phyloP scores from a whole-genome alignment of 2,797 vertebrate genomes.

The Nothura maculosa region DNA sequence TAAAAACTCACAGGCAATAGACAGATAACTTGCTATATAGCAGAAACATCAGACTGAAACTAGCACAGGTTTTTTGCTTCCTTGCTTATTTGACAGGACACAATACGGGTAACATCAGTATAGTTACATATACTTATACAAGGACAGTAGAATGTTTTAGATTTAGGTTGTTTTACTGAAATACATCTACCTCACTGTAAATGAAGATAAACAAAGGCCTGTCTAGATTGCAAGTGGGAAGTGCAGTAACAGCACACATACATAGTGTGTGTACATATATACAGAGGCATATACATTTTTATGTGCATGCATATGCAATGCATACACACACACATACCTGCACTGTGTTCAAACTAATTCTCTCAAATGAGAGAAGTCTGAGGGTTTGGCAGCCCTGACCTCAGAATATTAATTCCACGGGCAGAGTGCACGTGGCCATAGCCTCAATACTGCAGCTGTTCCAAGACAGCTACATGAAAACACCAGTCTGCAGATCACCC shows the following conservation, averaged over 20 bases:
- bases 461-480: background rate
- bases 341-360: background rate
- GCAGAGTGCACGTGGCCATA: background rate
- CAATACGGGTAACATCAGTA: background rate
- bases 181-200: background rate
- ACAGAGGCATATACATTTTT: too few relatives aligned
- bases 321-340: background rate
- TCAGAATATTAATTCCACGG: background rate
- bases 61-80: background rate
- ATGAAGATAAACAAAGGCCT: background rate
- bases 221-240: background rate
- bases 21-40: conserved; percentile 22
- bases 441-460: background rate
- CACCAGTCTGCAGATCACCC: background rate
- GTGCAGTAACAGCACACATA: background rate
- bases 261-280: too few relatives aligned
- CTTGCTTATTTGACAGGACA: background rate
- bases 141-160: background rate
- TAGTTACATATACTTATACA: background rate
- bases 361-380: background rate
- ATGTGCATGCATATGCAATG: too few relatives aligned
- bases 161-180: background rate
- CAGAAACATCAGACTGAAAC: conserved; percentile 42
- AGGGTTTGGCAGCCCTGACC: background rate
- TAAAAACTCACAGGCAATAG: conserved; percentile 51